Percentiles rank a stretch among this genome's conserved stretches.
Conservation (phyloP, 2,888 invertebrate species). For the Schizaphis graminum region DNA sequence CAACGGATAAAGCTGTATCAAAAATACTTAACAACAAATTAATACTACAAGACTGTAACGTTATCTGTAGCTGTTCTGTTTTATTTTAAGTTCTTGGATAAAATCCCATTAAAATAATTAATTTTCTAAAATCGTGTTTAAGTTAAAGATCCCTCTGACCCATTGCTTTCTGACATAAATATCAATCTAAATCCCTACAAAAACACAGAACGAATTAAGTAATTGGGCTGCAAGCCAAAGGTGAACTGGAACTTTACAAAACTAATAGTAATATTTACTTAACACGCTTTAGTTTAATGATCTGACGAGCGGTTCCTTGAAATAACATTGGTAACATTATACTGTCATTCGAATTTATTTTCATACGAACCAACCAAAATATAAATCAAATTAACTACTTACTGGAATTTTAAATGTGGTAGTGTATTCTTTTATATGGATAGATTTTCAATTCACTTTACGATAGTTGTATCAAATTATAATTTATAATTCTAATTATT, state of each 20-base stretch:
- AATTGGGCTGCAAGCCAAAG: conserved; percentile 55
- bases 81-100: conserved; percentile 28
- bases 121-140: conserved; percentile 28
- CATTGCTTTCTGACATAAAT: conserved; percentile 24
- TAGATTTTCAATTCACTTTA: neutral
- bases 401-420: neutral
- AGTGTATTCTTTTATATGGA: neutral
- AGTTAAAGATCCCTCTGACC: neutral
- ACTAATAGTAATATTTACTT: conserved; percentile 40
- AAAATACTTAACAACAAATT: neutral
- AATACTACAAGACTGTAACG: neutral
- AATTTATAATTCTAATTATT: neutral
- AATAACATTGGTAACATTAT: conserved; percentile 43
- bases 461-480: neutral
- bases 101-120: conserved; percentile 44
- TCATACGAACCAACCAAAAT: neutral
- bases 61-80: neutral
- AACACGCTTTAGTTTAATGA: neutral
- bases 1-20: neutral
- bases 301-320: neutral
- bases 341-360: neutral
- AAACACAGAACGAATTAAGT: conserved; percentile 34
- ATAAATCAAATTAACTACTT: neutral
- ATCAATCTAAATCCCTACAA: conserved; percentile 20
- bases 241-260: conserved; percentile 23